These are phyloP conservation scores for Littorina saxatilis DNA, from an alignment of 1,140 invertebrate genomes.

Conservation along the genomic window DNA sequence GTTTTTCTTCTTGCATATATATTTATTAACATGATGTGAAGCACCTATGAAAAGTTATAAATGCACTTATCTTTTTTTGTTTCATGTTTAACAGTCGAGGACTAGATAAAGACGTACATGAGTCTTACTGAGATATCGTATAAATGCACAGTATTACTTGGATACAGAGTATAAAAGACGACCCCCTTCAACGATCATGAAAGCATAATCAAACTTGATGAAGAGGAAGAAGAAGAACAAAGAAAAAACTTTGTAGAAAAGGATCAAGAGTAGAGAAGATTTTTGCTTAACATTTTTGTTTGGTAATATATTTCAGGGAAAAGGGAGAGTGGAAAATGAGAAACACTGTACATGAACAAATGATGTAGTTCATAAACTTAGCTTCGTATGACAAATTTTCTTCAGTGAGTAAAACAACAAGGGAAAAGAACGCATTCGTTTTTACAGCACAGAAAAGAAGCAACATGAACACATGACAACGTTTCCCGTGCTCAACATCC, in stretches of 20 bases:
- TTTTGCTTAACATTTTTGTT: background rate
- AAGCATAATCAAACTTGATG: slow-evolving; percentile 1
- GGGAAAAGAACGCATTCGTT: no score
- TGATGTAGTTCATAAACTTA: no score
- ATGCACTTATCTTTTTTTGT: slow-evolving; percentile 45
- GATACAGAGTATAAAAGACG: background rate
- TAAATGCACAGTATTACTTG: slow-evolving; percentile 15
- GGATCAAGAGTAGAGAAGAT: background rate
- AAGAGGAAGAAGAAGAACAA: slow-evolving; percentile 28
- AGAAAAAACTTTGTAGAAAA: background rate
- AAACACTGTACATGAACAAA: no score
- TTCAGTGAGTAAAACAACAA: no score
- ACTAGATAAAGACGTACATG: slow-evolving; percentile 43
- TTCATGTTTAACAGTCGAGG: slow-evolving; percentile 40
- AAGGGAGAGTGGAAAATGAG: no score
- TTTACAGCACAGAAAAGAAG: no score
- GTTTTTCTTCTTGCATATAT: slow-evolving; percentile 50
- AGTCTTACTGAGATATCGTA: slow-evolving; percentile 23
- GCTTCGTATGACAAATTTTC: no score
- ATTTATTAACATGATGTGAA: slow-evolving; percentile 54
- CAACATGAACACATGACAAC: no score
- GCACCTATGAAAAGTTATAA: slow-evolving; percentile 54
- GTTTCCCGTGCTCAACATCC: no score
- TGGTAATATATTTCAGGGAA: no score
- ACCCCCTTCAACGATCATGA: background rate